Conservation (phyloP, 2,797 vertebrate genomes). For the Todus mexicanus region DNA sequence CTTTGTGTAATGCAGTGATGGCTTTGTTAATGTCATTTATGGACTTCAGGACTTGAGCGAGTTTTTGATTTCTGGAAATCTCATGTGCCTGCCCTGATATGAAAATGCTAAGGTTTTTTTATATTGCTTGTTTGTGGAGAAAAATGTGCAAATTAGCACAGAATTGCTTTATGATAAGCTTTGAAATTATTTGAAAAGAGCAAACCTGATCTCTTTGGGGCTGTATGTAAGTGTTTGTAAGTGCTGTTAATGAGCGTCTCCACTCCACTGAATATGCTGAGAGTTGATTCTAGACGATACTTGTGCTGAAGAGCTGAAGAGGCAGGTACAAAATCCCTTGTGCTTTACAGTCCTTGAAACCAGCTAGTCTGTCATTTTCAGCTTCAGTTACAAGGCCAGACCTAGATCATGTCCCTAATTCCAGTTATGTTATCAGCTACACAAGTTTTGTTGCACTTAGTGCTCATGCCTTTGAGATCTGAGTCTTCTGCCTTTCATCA, state of each 20-base stretch:
- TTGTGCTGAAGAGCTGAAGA: not conserved
- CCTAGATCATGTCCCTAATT: not conserved
- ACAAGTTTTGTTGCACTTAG: not conserved
- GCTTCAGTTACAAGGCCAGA: not conserved
- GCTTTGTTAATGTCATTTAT: not conserved
- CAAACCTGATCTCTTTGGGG: not conserved
- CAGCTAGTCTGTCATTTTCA: not conserved
- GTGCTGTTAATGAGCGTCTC: not conserved
- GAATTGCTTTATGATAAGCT: not conserved
- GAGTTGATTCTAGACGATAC: not conserved
- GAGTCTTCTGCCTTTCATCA: not conserved
- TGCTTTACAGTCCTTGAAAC: not conserved
- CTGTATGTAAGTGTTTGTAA: not conserved
- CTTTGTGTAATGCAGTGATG: not conserved
- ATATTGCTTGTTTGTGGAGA: not conserved
- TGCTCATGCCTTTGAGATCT: not conserved
- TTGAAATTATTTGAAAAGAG: not conserved
- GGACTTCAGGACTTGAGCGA: not conserved
- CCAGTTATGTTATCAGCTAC: not conserved
- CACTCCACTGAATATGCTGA: not conserved
- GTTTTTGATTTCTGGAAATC: not conserved
- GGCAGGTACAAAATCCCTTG: not conserved
- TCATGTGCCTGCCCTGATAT: not conserved
- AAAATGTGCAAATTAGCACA: not conserved
- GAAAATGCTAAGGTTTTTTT: not conserved